Evolutionary conservation across 2,113 vertebrate species (phyloP).

Genomic region (Ailuropoda melanoleuca): DNA sequence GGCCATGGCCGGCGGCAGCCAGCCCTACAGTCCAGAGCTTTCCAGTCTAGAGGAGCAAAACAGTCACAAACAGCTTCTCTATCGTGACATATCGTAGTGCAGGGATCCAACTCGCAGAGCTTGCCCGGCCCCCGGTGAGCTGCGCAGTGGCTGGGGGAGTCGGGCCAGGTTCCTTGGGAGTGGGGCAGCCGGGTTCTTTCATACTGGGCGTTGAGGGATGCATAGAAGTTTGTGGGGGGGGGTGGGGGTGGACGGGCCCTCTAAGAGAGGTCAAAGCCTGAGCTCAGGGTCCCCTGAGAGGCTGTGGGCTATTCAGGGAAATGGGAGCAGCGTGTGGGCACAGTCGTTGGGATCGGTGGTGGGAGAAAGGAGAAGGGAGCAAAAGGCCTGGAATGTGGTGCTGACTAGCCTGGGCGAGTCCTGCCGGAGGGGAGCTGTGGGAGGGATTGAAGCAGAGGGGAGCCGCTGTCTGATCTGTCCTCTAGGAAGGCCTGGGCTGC

Average conservation of each 20-base stretch:
- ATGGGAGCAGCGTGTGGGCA: rapidly evolving
- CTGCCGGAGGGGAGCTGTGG: rapidly evolving
- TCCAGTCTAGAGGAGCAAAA: neutral
- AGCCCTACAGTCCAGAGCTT: neutral
- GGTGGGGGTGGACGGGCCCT: neutral
- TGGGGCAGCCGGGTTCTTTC: rapidly evolving
- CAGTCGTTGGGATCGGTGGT: rapidly evolving
- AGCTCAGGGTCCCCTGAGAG: neutral
- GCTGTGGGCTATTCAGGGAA: neutral
- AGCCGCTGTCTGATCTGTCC: rapidly evolving
- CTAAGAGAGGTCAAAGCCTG: rapidly evolving
- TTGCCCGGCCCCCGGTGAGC: neutral
- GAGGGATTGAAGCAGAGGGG: rapidly evolving
- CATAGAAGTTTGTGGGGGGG: neutral
- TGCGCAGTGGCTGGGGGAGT: rapidly evolving
- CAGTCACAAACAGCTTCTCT: neutral
- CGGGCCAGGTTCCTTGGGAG: neutral
- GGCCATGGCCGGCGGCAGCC: rapidly evolving
- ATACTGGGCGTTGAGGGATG: neutral
- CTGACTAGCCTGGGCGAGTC: rapidly evolving
- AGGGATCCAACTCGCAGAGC: neutral
- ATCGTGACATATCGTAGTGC: rapidly evolving
- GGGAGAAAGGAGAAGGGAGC: too few species aligned
- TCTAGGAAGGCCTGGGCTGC: rapidly evolving
- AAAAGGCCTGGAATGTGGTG: rapidly evolving